phyloP scores from a whole-genome alignment of 2,888 invertebrate species.

The Eulithis prunata region DNA sequence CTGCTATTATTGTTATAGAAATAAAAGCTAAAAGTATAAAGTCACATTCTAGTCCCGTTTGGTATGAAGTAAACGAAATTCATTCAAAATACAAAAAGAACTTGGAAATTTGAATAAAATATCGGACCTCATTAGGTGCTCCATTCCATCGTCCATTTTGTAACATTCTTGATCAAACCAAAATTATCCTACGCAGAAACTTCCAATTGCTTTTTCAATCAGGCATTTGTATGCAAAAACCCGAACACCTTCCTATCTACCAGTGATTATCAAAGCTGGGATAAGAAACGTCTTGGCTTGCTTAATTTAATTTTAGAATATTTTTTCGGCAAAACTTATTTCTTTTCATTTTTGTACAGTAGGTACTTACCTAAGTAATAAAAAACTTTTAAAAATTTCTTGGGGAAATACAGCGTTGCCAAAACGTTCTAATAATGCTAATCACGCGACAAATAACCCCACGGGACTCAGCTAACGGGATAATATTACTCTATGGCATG shows the following conservation, averaged over 20 bases:
- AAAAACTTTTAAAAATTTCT: too few relatives aligned
- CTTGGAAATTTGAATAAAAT: background rate
- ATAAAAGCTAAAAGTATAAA: too few relatives aligned
- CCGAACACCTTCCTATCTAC: slow-evolving; percentile 2
- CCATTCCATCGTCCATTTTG: slow-evolving; percentile 1
- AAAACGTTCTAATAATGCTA: slow-evolving; percentile 26
- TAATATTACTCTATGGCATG: slow-evolving; percentile 22
- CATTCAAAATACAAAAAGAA: too few relatives aligned
- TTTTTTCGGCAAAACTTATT: background rate
- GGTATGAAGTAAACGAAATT: too few relatives aligned
- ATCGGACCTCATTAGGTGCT: slow-evolving; percentile 4
- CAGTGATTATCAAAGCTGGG: background rate
- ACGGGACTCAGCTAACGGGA: slow-evolving; percentile 25
- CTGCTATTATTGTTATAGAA: too few relatives aligned
- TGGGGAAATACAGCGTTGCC: background rate
- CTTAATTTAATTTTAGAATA: background rate
- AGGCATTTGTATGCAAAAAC: slow-evolving; percentile 22
- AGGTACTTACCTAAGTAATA: background rate
- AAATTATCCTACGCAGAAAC: slow-evolving; percentile 11
- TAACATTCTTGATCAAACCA: slow-evolving; percentile 9
- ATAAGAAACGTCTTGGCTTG: background rate
- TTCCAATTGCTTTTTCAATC: slow-evolving; percentile 17
- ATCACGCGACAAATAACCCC: slow-evolving; percentile 25
- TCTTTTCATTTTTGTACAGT: background rate
- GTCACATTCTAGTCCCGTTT: too few relatives aligned